Percentiles rank a stretch among this genome's conserved stretches.
These are phyloP conservation scores for Nothobranchius kuhntae DNA, from an alignment of 2,113 vertebrate species.

Conservation along the genomic window DNA sequence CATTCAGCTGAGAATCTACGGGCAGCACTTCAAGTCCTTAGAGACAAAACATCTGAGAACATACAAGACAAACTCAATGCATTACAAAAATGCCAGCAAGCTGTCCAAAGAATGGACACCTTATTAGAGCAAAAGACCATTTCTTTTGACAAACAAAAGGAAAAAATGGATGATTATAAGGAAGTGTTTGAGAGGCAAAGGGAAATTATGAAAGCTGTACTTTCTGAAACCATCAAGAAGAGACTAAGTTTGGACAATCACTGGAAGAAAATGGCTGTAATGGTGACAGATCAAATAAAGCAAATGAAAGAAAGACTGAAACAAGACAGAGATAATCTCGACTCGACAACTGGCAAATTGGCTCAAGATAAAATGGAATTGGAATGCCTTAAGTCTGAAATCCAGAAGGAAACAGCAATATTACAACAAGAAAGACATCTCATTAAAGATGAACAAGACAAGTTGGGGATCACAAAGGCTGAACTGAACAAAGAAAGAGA, in stretches of 20 bases:
- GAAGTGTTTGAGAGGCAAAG: not conserved
- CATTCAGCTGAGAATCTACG: not conserved
- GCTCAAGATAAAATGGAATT: not conserved
- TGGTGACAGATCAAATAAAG: not conserved
- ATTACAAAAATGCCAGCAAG: not conserved
- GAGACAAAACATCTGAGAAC: not conserved
- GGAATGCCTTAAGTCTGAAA: not conserved
- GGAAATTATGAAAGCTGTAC: not conserved
- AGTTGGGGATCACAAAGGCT: not conserved
- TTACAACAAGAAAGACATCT: not conserved
- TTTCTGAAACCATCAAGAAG: not conserved
- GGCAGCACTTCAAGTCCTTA: not conserved
- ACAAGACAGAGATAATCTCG: not conserved
- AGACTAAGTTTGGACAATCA: slow-evolving; percentile 7
- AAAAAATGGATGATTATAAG: not conserved
- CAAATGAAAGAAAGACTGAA: not conserved
- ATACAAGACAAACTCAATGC: not conserved
- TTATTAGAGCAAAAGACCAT: not conserved
- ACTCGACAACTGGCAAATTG: not conserved
- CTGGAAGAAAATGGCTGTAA: not conserved
- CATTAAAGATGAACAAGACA: not conserved
- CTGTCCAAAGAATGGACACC: rapidly evolving
- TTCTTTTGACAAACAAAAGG: not conserved
- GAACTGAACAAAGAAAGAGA: not conserved
- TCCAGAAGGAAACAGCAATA: no score